Base-by-base conservation (phyloP, 2,888 invertebrate genomes). In the Melinopterus prodromus region DNA sequence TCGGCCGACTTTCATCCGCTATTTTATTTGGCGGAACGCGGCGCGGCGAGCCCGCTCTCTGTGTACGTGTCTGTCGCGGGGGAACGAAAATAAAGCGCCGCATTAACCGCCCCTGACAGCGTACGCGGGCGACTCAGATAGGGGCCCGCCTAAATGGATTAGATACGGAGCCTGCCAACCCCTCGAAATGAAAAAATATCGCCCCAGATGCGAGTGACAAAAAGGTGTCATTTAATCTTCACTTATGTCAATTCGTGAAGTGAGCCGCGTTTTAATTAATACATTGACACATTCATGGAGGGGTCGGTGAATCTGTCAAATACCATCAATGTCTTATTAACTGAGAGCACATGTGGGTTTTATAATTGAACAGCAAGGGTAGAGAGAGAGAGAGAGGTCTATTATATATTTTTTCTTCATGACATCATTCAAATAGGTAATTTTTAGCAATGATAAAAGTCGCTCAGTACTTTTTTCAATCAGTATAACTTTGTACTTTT, bases 21-120 rank as follows among this genome's bases (percentile, higher is more conserved):
- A 53, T 53, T 53, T 53, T 53, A 53, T 53, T 53, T 53, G 53
- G 53, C 53, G 53, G 53, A 53, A 53, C 53, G 53, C 53, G 53
- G 26, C 26, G 26, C 26, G 26, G 26, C 26, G 26, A 26, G 26
- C 26, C 26, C 26, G 26, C 26, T 26, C 26, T 26, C 53, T 53
- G 53, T 53, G 53, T 53, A 53, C 53, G 53, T 53, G 53, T 53
- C 53, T 53, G 53, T 53, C 53, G 53, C 12, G 53, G 12, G 53
- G 53, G 5, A 53, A 53, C 53, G 53, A 53, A 53, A 53, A 53
- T 53, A 53, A 53, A 53, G 53, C 53, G 53, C 7, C 53, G 53
- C 53, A 53, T 53, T 53, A 53, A 53, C 53, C 53, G 53, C 53
- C 53, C 53, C 53, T 53, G 53, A 53, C 53, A 53, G 53, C 53